These are phyloP conservation scores for Smutsia gigantea DNA, from an alignment of 2,797 vertebrate genomes.

Conservation along the genomic window DNA sequence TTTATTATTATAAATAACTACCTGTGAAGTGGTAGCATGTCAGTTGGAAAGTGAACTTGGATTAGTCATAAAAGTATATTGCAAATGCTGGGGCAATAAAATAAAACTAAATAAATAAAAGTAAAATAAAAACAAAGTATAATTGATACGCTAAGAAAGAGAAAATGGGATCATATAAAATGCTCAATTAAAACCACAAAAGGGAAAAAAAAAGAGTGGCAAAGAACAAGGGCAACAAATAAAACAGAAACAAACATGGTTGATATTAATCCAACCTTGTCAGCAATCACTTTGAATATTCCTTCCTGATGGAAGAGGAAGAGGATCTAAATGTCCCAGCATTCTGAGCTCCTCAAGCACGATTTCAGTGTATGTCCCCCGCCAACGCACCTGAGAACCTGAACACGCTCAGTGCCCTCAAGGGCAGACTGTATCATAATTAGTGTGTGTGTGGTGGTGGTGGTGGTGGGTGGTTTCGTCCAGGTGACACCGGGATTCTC, in stretches of 20 bases:
- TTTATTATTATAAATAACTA: neutral
- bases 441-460: neutral
- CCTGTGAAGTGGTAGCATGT: neutral
- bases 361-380: neutral
- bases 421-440: neutral
- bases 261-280: rapidly evolving
- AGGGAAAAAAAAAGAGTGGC: neutral
- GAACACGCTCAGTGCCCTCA: neutral
- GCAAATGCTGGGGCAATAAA: neutral
- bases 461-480: neutral
- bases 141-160: neutral
- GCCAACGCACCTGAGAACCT: neutral
- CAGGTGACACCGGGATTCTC: neutral
- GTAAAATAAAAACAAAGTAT: neutral
- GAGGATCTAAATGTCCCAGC: neutral
- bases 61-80: neutral
- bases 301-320: neutral
- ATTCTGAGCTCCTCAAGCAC: neutral
- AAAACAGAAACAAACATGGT: neutral
- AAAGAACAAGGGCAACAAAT: neutral
- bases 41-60: neutral
- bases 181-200: neutral
- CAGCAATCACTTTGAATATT: neutral
- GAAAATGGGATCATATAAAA: neutral
- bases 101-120: neutral